phyloP scores from a whole-genome alignment of 2,888 invertebrate genomes.

The Ophioninae sp. region DNA sequence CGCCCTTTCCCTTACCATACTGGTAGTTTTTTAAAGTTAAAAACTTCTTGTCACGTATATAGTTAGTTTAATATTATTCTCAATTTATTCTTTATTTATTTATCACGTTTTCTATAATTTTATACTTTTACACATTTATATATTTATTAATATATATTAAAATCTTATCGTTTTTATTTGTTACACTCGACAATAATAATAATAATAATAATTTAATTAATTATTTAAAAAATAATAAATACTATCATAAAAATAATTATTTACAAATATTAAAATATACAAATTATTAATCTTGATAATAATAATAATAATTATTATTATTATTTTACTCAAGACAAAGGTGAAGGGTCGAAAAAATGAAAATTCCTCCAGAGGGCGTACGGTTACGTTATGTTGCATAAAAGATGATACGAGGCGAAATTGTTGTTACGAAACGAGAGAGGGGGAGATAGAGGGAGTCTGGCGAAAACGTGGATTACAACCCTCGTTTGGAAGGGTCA shows the following conservation, averaged over 20 bases:
- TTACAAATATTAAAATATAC: too few relatives aligned
- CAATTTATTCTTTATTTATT: background rate
- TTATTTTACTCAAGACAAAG: background rate
- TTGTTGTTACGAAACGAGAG: background rate
- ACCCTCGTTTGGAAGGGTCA: slow-evolving; percentile 48
- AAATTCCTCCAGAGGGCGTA: background rate
- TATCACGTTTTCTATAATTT: too few relatives aligned
- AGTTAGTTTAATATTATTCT: background rate
- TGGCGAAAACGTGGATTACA: slow-evolving; percentile 29
- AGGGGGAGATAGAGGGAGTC: slow-evolving; percentile 5
- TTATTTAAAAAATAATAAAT: too few relatives aligned
- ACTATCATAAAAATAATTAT: too few relatives aligned
- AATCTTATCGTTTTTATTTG: too few relatives aligned
- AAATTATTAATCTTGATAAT: too few relatives aligned
- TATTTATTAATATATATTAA: too few relatives aligned
- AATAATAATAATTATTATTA: background rate
- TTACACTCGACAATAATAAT: too few relatives aligned
- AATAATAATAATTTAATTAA: too few relatives aligned
- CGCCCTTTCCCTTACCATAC: background rate
- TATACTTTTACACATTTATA: too few relatives aligned
- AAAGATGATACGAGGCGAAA: background rate
- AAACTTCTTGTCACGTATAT: background rate
- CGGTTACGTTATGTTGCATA: background rate
- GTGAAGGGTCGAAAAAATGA: background rate
- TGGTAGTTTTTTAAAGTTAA: too few relatives aligned